Evolutionary conservation across 2,113 vertebrate species (phyloP).

Genomic region (Girardinichthys multiradiatus): DNA sequence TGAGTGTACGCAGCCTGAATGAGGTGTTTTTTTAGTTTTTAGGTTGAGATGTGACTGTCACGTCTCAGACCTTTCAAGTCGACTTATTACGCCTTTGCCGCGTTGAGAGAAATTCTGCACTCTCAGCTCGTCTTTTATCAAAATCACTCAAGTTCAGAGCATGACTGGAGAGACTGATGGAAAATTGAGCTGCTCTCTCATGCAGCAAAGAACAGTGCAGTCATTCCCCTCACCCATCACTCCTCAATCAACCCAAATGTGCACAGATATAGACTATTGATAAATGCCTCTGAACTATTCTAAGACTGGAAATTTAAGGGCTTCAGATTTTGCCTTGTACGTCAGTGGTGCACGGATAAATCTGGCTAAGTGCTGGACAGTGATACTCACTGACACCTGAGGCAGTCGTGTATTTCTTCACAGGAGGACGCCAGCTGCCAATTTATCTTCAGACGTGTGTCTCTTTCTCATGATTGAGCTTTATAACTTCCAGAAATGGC

Average conservation of each 20-base stretch:
- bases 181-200: slow-evolving; percentile 85
- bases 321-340: slow-evolving; percentile 87
- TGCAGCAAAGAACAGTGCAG: slow-evolving; percentile 83
- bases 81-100: slow-evolving; percentile 50
- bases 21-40: slow-evolving; percentile 18
- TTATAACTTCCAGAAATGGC: slow-evolving; percentile 92
- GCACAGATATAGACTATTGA: slow-evolving; percentile 89
- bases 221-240: slow-evolving; percentile 81
- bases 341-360: slow-evolving; percentile 86
- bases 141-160: slow-evolving; percentile 82
- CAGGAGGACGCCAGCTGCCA: slow-evolving; percentile 77
- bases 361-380: slow-evolving; percentile 90
- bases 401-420: slow-evolving; percentile 84
- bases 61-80: slow-evolving; percentile 32
- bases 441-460: slow-evolving; percentile 89
- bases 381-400: slow-evolving; percentile 85
- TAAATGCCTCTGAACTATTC: slow-evolving; percentile 94
- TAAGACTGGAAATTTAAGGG: slow-evolving; percentile 85
- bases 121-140: slow-evolving; percentile 62
- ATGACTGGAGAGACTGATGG: slow-evolving; percentile 88
- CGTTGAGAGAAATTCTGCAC: slow-evolving; percentile 56
- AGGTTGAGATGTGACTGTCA: slow-evolving; percentile 27
- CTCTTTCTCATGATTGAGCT: slow-evolving; percentile 93
- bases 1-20: slow-evolving; percentile 17
- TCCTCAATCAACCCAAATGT: slow-evolving; percentile 88